Evolutionary conservation across 2,113 vertebrate genomes (phyloP).

Genomic region (Ellobius talpinus): DNA sequence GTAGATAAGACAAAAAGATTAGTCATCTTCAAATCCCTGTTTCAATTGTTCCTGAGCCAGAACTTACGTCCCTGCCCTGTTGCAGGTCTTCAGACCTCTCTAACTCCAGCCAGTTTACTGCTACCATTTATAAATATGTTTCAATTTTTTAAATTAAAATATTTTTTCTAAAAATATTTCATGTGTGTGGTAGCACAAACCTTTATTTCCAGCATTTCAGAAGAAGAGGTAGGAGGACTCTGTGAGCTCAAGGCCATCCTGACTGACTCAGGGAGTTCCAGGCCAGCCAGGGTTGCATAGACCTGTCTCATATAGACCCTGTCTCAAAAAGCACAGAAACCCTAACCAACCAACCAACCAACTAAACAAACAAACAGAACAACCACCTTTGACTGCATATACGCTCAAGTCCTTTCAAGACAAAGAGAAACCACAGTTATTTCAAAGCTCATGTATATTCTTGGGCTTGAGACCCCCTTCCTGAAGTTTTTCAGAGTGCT

Average conservation of each 20-base stretch:
- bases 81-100: background rate
- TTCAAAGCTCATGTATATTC: background rate
- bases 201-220: background rate
- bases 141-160: background rate
- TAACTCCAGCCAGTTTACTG: background rate
- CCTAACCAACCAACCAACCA: background rate
- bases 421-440: background rate
- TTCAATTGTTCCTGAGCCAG: background rate
- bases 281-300: background rate
- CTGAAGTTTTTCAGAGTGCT: background rate
- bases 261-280: background rate
- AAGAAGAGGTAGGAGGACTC: background rate
- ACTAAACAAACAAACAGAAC: background rate
- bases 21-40: background rate
- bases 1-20: background rate
- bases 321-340: background rate
- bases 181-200: background rate
- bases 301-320: background rate
- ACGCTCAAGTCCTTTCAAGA: background rate
- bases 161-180: background rate
- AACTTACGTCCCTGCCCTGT: accelerated
- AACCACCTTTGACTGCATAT: background rate
- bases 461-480: background rate
- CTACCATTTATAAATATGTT: background rate
- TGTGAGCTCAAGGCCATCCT: background rate